Base-by-base conservation (phyloP, 2,113 vertebrate genomes). In the Zosterops hypoxanthus region DNA sequence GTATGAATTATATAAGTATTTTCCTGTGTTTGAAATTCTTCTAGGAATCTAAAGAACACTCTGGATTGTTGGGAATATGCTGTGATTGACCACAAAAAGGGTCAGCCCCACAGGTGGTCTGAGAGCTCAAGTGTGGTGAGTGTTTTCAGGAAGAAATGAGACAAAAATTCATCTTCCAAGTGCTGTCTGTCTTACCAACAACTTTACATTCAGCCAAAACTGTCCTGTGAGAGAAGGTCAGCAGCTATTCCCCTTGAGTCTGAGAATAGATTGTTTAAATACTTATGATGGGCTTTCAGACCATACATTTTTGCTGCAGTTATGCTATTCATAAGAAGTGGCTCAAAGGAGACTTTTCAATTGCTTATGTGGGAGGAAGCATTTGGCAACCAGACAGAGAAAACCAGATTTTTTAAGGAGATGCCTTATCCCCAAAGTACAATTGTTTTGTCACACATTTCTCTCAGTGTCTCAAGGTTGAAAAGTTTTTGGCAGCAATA, bases 401-500 rank as follows among this genome's bases (percentile, higher is more conserved):
- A 90, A 89, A 91, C 0, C 90, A 93, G 57, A 65, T 47, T 59
- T 39, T 57, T 88, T 87, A 83, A 63, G 82, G 90, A 96, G 75
- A 80, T 49, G 55, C 60, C 72, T 95, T 77, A 92, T 86, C 87
- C 75, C 52, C 31, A 22, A 73, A 90, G 60, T 34, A 28, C 87
- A 88, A 49, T 75, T 92, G 63, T 93, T 95, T 89, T 78, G 88
- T 92, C 71, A 56, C 76, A 68, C 59, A 11, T 88, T 86, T 92
- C 60, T 92, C 90, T 88, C 59, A 31, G 39, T 66, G 71, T 83
- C 79, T 90, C 88, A 86, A 90, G 79, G 87, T 42, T 90, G 93
- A 52, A 41, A 82, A 86, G 64, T 33, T 95, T 93, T 88, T 92
- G 95, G 94, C 90, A 93, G 63, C 71, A 91, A 14, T 75, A 78